A percentile compares a stretch with the other conserved stretches of the same genome.
These are phyloP conservation scores for Trachelus troglodyta DNA, from an alignment of 2,888 invertebrate genomes.

Conservation along the genomic window DNA sequence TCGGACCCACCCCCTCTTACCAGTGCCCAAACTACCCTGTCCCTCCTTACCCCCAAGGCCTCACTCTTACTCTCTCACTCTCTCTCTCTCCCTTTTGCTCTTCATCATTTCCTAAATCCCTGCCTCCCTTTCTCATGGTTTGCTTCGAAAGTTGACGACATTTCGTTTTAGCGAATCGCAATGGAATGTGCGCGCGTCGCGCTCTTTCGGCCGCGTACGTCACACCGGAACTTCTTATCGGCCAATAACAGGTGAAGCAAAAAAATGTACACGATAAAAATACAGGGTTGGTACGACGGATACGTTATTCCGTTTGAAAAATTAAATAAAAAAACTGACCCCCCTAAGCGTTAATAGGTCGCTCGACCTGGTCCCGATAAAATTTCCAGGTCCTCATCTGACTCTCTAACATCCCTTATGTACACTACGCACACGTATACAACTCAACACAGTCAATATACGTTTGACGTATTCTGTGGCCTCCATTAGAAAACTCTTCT, in stretches of 20 bases:
- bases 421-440: neutral
- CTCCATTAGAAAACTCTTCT: neutral
- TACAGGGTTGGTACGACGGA: neutral
- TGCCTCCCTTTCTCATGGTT: neutral
- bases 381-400: neutral
- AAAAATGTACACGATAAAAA: neutral
- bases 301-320: neutral
- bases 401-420: neutral
- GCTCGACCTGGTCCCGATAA: neutral
- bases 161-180: conserved; percentile 17
- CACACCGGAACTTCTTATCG: neutral
- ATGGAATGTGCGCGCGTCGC: neutral
- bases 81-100: neutral
- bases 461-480: neutral
- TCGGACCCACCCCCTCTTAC: neutral
- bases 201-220: neutral
- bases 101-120: neutral
- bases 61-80: neutral
- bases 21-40: neutral
- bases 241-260: neutral
- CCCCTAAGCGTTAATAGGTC: neutral
- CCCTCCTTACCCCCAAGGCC: neutral
- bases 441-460: neutral
- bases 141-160: conserved; percentile 17
- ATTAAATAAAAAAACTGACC: neutral